These are phyloP conservation scores for Augiades crinisus DNA, from an alignment of 2,888 invertebrate genomes.

Conservation along the genomic window DNA sequence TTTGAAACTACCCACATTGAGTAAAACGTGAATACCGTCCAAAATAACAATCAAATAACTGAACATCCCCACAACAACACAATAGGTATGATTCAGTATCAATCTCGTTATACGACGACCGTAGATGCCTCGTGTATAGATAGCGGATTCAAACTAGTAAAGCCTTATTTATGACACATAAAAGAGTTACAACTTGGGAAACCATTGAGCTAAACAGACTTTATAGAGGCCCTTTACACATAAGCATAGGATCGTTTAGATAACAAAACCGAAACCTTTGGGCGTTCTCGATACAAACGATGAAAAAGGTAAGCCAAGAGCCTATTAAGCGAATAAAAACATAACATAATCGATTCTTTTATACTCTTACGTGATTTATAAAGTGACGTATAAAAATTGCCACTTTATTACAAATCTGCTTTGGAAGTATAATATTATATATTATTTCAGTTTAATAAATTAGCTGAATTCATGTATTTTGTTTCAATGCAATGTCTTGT, in stretches of 20 bases:
- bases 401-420: no score
- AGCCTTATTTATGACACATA: conserved; percentile 53
- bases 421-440: no score
- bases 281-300: not conserved
- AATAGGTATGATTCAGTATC: conserved; percentile 2
- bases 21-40: not conserved
- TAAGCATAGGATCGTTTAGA: conserved; percentile 1
- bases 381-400: no score
- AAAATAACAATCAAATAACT: no score
- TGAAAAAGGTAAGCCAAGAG: not conserved
- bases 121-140: conserved; percentile 3
- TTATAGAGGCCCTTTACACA: conserved; percentile 28
- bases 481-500: no score
- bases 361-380: no score
- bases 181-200: conserved; percentile 47
- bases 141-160: conserved; percentile 38
- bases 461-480: no score
- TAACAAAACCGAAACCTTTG: not conserved
- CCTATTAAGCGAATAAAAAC: no score
- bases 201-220: conserved; percentile 38
- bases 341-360: no score
- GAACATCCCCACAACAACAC: not conserved
- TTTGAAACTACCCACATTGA: not conserved
- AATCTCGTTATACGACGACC: not conserved
- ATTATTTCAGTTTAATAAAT: no score